Conservation (phyloP, 2,113 vertebrate genomes). For the Syrrhaptes paradoxus region DNA sequence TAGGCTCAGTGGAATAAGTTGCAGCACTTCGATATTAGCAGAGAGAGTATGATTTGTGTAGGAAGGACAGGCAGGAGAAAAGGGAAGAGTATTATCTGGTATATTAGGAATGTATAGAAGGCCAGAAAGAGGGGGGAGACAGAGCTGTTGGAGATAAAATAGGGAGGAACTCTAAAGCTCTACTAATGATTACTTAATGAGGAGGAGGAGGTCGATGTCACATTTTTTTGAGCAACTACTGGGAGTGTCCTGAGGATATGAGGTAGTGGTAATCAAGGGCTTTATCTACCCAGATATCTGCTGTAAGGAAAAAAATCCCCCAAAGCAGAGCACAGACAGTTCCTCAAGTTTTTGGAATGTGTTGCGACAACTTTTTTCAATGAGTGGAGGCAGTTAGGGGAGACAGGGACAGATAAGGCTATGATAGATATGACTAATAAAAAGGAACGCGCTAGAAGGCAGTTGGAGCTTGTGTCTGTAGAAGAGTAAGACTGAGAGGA, state of each 20-base stretch:
- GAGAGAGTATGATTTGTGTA: conserved; percentile 6
- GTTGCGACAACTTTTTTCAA: background rate
- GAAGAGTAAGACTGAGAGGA: background rate
- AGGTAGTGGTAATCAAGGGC: background rate
- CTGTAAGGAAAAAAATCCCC: background rate
- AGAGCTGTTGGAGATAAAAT: background rate
- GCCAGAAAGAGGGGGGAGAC: background rate
- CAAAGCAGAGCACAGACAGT: background rate
- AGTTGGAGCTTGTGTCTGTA: background rate
- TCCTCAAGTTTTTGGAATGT: background rate
- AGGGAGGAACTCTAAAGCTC: background rate
- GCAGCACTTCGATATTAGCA: background rate
- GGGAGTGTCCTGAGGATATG: background rate
- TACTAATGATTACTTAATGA: background rate
- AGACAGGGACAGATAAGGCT: background rate
- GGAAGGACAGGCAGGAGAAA: conserved; percentile 18
- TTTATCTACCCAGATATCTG: background rate
- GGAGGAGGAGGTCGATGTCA: background rate
- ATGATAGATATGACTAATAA: background rate
- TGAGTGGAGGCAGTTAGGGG: background rate
- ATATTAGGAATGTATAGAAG: background rate
- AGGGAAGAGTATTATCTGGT: background rate
- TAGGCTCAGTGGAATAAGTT: conserved; percentile 25
- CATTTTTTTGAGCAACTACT: background rate
- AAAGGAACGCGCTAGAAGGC: background rate